Conservation (phyloP, 2,888 invertebrate species). For the Leuctra nigra region DNA sequence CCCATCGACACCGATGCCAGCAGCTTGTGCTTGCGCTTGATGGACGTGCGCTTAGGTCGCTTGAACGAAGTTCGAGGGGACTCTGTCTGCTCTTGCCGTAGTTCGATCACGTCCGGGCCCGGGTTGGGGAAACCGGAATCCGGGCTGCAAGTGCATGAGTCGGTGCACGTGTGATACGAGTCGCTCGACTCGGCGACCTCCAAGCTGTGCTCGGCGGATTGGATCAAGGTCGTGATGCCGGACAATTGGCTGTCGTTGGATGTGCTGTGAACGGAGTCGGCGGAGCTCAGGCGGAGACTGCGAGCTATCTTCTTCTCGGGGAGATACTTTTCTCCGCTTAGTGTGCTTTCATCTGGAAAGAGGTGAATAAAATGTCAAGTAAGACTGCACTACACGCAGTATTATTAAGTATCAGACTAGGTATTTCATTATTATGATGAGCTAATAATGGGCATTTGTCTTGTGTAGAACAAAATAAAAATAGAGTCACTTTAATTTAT, state of each 20-base stretch:
- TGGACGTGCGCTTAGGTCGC: background rate
- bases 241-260: background rate
- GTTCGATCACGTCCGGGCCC: background rate
- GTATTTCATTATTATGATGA: no score
- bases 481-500: no score
- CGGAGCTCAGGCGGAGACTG: background rate
- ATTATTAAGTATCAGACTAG: no score
- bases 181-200: background rate
- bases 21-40: conserved; percentile 11
- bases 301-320: no score
- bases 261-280: background rate
- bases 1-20: background rate
- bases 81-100: background rate
- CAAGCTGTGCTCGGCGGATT: conserved; percentile 1
- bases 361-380: no score
- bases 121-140: conserved; percentile 7
- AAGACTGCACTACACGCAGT: no score
- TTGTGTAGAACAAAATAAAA: no score
- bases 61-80: conserved; percentile 15
- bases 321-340: no score
- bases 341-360: no score
- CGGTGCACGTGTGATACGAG: conserved; percentile 4
- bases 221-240: background rate
- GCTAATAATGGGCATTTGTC: no score
- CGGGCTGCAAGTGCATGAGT: background rate